These are phyloP conservation scores for Brachyhypopomus gauderio DNA, from an alignment of 2,113 vertebrate genomes.

Conservation along the genomic window DNA sequence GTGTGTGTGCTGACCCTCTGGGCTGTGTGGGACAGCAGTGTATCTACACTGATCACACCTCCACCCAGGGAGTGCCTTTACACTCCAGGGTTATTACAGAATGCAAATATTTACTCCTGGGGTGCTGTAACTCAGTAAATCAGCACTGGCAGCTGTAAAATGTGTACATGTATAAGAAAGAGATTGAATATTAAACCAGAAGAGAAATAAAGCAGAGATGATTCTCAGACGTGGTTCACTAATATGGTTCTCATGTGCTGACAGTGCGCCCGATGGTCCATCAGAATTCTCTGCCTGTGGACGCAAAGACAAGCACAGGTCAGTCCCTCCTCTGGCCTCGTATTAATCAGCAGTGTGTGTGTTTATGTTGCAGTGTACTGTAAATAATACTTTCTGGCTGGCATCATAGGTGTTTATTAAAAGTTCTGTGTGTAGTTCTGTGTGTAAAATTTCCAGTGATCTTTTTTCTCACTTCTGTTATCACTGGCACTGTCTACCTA, in stretches of 20 bases:
- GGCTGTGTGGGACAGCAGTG: too few relatives aligned
- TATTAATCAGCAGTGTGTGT: too few relatives aligned
- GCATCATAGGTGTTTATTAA: too few relatives aligned
- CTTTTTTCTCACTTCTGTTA: too few relatives aligned
- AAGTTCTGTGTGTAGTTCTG: too few relatives aligned
- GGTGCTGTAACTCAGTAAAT: not conserved
- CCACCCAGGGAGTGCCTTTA: not conserved
- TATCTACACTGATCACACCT: not conserved
- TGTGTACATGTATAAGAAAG: not conserved
- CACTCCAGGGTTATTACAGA: not conserved
- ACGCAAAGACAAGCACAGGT: not conserved
- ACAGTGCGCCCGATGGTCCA: not conserved
- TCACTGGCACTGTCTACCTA: too few relatives aligned
- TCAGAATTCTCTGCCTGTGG: not conserved
- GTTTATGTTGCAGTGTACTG: too few relatives aligned
- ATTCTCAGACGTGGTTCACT: not conserved
- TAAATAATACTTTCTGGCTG: too few relatives aligned
- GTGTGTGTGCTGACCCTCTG: not conserved
- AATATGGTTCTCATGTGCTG: conserved; percentile 24
- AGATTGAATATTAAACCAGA: not conserved
- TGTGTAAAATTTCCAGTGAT: too few relatives aligned
- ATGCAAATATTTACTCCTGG: not conserved
- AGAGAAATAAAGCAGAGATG: too few relatives aligned
- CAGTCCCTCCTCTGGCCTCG: not conserved
- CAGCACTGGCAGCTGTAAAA: not conserved